Evolutionary conservation across 2,113 vertebrate species (phyloP), one percentile per base, ranked within the genome.

Genomic region (Corythornis madagascariensis): DNA sequence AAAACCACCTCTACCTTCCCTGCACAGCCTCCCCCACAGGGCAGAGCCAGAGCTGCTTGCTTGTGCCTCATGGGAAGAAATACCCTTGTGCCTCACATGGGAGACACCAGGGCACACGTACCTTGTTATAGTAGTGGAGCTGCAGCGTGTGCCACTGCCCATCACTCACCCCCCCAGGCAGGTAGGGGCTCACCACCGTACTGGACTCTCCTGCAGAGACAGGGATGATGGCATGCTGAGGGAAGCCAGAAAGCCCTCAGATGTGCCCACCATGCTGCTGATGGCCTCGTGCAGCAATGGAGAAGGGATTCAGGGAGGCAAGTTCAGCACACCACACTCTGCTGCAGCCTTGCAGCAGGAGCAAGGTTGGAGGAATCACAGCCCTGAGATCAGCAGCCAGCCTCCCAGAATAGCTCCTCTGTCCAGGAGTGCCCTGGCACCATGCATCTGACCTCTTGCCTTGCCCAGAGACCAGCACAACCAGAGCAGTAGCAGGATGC

Each of bases 71-170:
- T 0, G 0, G 13, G 12, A 3, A 57, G 19, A 43, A 35, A 56
- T 15, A 25, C 42, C 40, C 31, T 9, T 28, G 5, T 0, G 1
- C 0, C 50, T 52, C 25, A 0, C 0, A 0, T 21, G 21, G 53
- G 31, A 13, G 35, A 33, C 71, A 65, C 21, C 5, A 21, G 64
- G 53, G 28, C 31, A 28, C 57, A 87, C 63, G 0, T 95, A 99
- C 99, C 99, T 99, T 99, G 97, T 99, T 99, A 97, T 99, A 99
- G 97, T 99, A 99, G 91, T 84, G 98, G 94, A 99, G 98, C 94
- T 99, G 98, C 73, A 99, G 98, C 0, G 98, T 99, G 72, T 99
- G 99, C 99, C 99, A 99, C 89, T 98, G 98, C 18, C 99, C 99
- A 19, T 99, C 99, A 38, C 98, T 99, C 95, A 99, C 98, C 2